Conservation (phyloP, 1,140 invertebrate species). For the Stratiolaelaps scimitus region DNA sequence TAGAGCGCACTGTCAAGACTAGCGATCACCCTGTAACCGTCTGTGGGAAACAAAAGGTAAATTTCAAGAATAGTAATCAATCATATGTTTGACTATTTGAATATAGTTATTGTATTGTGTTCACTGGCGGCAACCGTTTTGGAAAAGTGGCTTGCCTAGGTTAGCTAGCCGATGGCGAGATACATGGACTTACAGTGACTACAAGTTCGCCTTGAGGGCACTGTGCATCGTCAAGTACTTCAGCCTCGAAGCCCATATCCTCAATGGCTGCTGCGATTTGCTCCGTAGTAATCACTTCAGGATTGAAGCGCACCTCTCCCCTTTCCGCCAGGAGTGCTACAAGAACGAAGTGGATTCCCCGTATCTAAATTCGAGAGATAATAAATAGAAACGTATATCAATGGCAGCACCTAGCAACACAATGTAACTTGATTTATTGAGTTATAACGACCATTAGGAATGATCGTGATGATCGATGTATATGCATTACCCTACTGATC, state of each 20-base stretch:
- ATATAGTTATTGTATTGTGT: no score
- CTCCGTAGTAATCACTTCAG: slow-evolving; percentile 53
- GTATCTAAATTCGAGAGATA: not conserved
- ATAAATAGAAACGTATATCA: slow-evolving; percentile 2
- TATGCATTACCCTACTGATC: not conserved
- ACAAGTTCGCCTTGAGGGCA: slow-evolving; percentile 51
- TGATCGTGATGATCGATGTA: not conserved
- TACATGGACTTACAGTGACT: slow-evolving; percentile 47
- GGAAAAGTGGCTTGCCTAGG: no score
- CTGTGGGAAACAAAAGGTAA: no score
- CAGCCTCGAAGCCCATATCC: slow-evolving; percentile 71
- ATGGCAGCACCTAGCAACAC: no score
- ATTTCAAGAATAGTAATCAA: no score
- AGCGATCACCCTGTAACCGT: no score
- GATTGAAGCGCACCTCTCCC: slow-evolving; percentile 79
- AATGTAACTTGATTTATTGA: no score
- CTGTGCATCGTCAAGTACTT: slow-evolving; percentile 55
- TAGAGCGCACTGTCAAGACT: no score
- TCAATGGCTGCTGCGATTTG: slow-evolving; percentile 71
- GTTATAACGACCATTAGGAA: no score
- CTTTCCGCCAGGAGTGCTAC: slow-evolving; percentile 83
- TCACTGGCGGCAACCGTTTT: no score
- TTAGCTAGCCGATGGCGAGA: no score
- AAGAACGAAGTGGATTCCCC: slow-evolving; percentile 66
- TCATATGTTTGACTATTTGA: no score